Percentiles rank a stretch among this genome's conserved stretches.
Evolutionary conservation across 2,888 invertebrate genomes (phyloP).

Genomic region (Zootermopsis nevadensis): DNA sequence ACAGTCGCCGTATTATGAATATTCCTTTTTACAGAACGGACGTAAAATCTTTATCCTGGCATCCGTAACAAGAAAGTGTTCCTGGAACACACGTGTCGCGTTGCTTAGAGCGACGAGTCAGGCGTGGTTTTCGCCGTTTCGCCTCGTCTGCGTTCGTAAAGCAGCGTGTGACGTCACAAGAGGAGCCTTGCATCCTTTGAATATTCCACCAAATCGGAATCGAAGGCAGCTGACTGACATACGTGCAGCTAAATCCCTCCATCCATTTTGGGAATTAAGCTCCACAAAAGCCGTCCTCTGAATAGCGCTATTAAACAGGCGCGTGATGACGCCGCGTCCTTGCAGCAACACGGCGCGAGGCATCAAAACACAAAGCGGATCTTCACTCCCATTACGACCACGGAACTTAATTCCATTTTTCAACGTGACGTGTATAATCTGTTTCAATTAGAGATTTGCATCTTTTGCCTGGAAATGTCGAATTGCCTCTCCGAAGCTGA

Average conservation of each 20-base stretch:
- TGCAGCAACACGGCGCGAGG: neutral
- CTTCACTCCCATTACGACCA: neutral
- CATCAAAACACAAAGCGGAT: neutral
- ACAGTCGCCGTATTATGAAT: too few species aligned
- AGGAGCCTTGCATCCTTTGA: too few species aligned
- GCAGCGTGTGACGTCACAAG: too few species aligned
- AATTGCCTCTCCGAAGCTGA: neutral
- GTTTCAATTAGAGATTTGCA: neutral
- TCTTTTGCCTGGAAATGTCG: neutral
- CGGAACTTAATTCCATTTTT: constrained; percentile 7
- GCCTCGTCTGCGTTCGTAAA: too few species aligned
- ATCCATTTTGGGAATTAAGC: neutral
- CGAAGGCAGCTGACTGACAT: neutral
- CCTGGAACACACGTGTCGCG: too few species aligned
- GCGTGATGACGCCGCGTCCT: neutral
- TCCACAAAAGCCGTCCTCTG: neutral
- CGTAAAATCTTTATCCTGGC: too few species aligned
- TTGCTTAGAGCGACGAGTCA: too few species aligned
- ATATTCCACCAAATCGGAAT: neutral
- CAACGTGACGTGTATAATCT: neutral
- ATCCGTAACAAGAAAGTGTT: too few species aligned
- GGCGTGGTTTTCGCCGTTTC: too few species aligned
- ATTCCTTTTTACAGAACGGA: too few species aligned
- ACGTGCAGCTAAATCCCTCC: neutral
- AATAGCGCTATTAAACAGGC: neutral